Evolutionary conservation across 2,888 invertebrate genomes (phyloP).

Genomic region (Himalopsyche japonica): DNA sequence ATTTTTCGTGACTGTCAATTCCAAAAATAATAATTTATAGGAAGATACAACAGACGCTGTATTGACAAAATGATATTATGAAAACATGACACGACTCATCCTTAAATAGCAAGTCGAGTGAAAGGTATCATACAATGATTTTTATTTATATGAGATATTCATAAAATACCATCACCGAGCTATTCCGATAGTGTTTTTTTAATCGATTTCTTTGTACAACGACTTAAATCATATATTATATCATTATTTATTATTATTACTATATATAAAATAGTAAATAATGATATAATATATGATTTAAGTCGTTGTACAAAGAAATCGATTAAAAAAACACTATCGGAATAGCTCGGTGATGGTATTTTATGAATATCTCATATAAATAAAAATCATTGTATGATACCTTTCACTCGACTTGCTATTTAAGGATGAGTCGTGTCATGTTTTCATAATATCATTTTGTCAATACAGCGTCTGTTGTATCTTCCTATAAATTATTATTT

Average conservation of each 20-base stretch:
- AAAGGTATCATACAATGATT: not conserved
- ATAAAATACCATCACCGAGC: no score
- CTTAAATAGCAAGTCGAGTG: not conserved
- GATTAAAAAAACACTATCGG: no score
- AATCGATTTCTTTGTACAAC: no score
- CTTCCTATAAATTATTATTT: not conserved
- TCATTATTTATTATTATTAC: no score
- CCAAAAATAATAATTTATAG: not conserved
- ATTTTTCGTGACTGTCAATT: not conserved
- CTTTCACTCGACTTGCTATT: not conserved
- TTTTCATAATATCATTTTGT: not conserved
- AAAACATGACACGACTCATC: not conserved
- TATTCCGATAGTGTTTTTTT: no score
- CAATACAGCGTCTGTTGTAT: not conserved
- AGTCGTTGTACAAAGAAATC: no score
- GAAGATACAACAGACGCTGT: not conserved
- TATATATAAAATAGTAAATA: no score
- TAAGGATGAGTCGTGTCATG: not conserved
- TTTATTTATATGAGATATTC: not conserved
- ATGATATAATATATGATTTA: no score
- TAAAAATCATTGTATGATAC: not conserved
- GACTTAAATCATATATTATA: no score
- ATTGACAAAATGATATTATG: not conserved
- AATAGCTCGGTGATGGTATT: no score
- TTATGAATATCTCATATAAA: no score